A percentile compares a stretch with the other conserved stretches of the same genome.
Evolutionary conservation across 92 coral and sea anemone genomes (phyloP).

Genomic region (Porites evermanni): DNA sequence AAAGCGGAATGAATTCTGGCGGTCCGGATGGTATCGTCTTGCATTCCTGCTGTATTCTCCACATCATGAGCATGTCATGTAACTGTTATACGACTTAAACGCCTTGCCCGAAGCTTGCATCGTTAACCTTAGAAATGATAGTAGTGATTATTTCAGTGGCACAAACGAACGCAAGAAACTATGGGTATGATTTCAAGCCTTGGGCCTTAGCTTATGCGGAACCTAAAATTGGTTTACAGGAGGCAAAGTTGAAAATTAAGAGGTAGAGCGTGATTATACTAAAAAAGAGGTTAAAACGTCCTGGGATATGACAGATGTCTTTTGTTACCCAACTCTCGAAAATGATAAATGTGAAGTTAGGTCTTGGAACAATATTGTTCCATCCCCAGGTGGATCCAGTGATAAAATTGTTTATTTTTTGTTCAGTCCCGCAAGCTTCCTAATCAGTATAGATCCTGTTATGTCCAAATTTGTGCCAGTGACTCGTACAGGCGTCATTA

Average conservation of each 20-base stretch:
- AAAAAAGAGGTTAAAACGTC: background rate
- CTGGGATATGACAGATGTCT: background rate
- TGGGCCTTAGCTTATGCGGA: background rate
- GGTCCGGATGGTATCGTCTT: no score
- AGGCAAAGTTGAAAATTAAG: background rate
- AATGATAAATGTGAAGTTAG: background rate
- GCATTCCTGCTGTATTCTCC: no score
- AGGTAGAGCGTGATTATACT: background rate
- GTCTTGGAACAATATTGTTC: background rate
- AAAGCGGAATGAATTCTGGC: no score
- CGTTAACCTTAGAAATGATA: background rate
- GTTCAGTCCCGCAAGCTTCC: background rate
- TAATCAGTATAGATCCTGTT: background rate
- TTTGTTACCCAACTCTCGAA: background rate
- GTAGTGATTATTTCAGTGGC: constrained; percentile 20
- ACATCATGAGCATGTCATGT: background rate
- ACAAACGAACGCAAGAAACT: background rate
- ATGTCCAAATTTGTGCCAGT: background rate
- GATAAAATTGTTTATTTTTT: background rate
- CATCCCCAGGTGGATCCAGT: background rate
- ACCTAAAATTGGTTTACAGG: background rate
- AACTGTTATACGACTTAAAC: background rate
- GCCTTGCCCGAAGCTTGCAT: constrained; percentile 41
- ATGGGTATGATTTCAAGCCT: background rate
- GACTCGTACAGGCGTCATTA: background rate